phyloP scores from a whole-genome alignment of 64 coral and sea anemone genomes.

The Platygyra sinensis region DNA sequence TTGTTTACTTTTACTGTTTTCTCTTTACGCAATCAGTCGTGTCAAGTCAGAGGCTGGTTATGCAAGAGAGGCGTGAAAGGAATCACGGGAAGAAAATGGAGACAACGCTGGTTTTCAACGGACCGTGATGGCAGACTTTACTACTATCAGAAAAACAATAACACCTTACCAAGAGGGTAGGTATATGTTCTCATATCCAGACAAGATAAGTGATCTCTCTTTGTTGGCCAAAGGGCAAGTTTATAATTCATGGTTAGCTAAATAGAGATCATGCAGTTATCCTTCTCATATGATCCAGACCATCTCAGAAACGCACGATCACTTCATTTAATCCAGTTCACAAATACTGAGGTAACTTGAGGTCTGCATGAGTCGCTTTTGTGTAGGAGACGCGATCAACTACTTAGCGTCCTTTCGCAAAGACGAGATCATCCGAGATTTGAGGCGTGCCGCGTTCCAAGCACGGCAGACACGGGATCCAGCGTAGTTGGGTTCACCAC shows the following conservation, averaged over 20 bases:
- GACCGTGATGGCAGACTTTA: slow-evolving; percentile 87
- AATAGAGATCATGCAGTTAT: background rate
- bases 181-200: background rate
- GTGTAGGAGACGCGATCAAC: no score
- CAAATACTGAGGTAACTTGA: no score
- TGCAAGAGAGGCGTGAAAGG: slow-evolving; percentile 98
- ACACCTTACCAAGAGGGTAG: slow-evolving; percentile 86
- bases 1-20: background rate
- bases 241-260: background rate
- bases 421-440: no score
- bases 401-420: no score
- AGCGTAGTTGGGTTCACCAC: no score
- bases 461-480: no score
- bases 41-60: slow-evolving; percentile 91
- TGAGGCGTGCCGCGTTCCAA: no score
- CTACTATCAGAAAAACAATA: slow-evolving; percentile 96
- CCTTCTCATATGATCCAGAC: no score
- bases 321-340: no score
- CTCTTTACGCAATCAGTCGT: slow-evolving; percentile 13
- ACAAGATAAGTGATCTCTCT: background rate
- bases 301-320: no score
- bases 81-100: slow-evolving; percentile 80
- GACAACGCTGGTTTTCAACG: slow-evolving; percentile 93
- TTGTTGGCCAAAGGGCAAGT: background rate
- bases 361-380: no score